Evolutionary conservation across 2,113 vertebrate genomes (phyloP).

Genomic region (Zosterops hypoxanthus): DNA sequence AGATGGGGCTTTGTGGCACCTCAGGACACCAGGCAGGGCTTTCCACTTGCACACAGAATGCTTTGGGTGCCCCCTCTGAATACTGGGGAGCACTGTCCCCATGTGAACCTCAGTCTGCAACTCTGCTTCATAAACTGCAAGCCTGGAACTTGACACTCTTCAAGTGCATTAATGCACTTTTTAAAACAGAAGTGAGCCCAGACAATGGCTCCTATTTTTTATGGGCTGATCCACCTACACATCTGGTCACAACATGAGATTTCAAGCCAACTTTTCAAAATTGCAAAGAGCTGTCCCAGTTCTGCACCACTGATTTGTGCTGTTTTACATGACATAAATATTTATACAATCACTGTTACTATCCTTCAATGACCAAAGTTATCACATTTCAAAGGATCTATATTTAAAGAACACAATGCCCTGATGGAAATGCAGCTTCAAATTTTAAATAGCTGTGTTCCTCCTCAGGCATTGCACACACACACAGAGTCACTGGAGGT

Average conservation of each 20-base stretch:
- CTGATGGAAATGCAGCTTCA: background rate
- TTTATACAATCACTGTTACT: background rate
- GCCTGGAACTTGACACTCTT: background rate
- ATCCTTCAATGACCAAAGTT: background rate
- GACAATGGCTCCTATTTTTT: background rate
- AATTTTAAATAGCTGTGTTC: background rate
- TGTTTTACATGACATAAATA: background rate
- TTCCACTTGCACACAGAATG: fast-evolving
- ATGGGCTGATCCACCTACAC: background rate
- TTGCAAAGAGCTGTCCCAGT: background rate
- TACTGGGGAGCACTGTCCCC: fast-evolving
- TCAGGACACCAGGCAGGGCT: background rate
- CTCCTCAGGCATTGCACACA: background rate
- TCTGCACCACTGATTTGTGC: background rate
- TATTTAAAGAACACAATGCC: conserved; percentile 6
- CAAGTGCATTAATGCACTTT: background rate
- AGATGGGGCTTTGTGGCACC: background rate
- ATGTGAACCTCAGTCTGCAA: fast-evolving
- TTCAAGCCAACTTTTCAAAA: background rate
- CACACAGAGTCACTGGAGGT: fast-evolving
- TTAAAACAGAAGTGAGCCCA: background rate
- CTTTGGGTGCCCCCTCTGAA: fast-evolving
- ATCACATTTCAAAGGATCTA: background rate
- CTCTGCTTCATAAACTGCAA: background rate
- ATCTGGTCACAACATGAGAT: background rate